Conservation (phyloP, 1,140 invertebrate species). For the Drosophila orena region DNA sequence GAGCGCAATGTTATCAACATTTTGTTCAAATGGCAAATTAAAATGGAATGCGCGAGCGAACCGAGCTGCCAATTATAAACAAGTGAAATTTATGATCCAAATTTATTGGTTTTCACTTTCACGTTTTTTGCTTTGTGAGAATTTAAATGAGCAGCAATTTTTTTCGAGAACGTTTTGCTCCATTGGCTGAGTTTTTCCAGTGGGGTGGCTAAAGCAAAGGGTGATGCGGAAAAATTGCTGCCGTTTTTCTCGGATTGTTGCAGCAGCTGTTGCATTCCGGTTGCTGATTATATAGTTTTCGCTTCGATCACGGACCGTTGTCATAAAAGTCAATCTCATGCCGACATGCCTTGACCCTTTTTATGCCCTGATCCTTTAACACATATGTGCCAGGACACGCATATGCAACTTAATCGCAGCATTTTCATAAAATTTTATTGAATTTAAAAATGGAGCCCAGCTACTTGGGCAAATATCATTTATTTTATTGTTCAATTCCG, state of each 20-base stretch:
- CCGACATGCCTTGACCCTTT: conserved; percentile 69
- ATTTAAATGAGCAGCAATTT: conserved; percentile 40
- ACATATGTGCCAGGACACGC: conserved; percentile 54
- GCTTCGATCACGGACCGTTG: conserved; percentile 46
- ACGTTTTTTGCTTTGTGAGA: conserved; percentile 16
- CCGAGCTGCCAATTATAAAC: conserved; percentile 49
- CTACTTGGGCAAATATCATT: conserved; percentile 82
- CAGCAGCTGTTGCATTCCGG: conserved; percentile 76
- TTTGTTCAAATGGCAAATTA: conserved; percentile 30
- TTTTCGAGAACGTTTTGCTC: conserved; percentile 41
- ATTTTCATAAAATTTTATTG: conserved; percentile 84
- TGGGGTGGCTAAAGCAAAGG: conserved; percentile 1
- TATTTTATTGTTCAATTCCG: conserved; percentile 84
- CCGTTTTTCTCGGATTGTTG: conserved; percentile 60
- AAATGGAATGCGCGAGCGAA: conserved; percentile 36
- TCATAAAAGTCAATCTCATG: conserved; percentile 73
- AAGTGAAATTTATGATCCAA: conserved; percentile 46
- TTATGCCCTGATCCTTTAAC: conserved; percentile 44
- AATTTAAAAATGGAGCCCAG: conserved; percentile 72
- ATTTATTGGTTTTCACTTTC: conserved; percentile 42
- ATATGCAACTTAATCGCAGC: conserved; percentile 72
- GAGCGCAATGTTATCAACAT: conserved; percentile 25
- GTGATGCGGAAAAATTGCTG: conserved; percentile 36
- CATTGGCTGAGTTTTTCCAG: conserved; percentile 7
- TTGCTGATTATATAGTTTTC: conserved; percentile 78